phyloP scores from a whole-genome alignment of 2,113 vertebrate genomes.

The Podarcis cretensis region DNA sequence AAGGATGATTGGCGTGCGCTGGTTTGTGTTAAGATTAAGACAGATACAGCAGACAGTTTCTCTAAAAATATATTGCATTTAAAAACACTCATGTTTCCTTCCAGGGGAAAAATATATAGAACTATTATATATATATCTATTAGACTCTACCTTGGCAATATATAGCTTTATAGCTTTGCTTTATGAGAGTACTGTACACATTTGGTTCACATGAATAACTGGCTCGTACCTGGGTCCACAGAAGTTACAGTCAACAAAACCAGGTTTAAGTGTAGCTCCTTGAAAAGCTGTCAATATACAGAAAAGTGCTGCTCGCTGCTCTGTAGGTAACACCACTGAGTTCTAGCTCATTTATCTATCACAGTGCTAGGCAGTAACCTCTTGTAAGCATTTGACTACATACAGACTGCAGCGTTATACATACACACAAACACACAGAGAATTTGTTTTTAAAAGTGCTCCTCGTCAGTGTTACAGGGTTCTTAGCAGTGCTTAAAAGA shows the following conservation, averaged over 20 bases:
- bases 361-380: conserved; percentile 15
- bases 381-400: neutral
- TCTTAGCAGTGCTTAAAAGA: conserved; percentile 1
- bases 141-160: neutral
- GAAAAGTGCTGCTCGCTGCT: neutral
- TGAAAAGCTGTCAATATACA: neutral
- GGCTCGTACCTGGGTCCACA: neutral
- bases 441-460: neutral
- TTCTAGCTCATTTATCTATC: neutral
- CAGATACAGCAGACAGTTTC: neutral
- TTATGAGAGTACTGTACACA: conserved; percentile 22
- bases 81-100: neutral
- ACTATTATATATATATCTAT: neutral
- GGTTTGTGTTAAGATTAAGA: neutral
- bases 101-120: neutral
- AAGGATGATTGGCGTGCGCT: neutral
- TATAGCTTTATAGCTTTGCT: conserved; percentile 5
- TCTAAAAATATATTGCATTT: conserved; percentile 23
- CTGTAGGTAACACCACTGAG: neutral
- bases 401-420: neutral
- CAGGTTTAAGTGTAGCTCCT: neutral
- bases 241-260: neutral
- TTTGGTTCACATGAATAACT: neutral
- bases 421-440: neutral
- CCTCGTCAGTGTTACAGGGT: fast-evolving